These are phyloP conservation scores for Xanthorhoe spadicearia DNA, from an alignment of 2,888 invertebrate species.

Conservation along the genomic window DNA sequence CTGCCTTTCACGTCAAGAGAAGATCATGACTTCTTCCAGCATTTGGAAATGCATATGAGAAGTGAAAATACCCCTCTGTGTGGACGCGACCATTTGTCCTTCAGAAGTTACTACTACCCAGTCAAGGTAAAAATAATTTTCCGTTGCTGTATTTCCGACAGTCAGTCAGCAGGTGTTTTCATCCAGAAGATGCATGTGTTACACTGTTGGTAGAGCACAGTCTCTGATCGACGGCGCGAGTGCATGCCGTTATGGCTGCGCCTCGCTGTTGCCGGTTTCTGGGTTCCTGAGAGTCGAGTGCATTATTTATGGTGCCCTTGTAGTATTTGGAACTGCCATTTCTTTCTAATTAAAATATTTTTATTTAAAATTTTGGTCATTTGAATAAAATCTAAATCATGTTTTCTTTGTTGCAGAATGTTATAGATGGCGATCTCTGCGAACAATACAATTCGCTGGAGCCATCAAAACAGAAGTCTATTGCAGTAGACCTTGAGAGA, in stretches of 20 bases:
- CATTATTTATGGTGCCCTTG: conserved; percentile 55
- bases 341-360: conserved; percentile 1
- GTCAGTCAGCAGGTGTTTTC: conserved; percentile 74
- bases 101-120: conserved; percentile 98
- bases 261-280: conserved; percentile 51
- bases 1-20: conserved; percentile 98
- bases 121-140: conserved; percentile 88
- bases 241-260: conserved; percentile 68
- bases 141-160: conserved; percentile 55
- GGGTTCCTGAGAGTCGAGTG: conserved; percentile 79
- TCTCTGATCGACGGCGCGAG: conserved; percentile 49
- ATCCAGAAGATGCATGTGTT: conserved; percentile 65
- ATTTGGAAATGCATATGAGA: conserved; percentile 99
- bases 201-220: conserved; percentile 76
- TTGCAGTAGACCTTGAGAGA: conserved; percentile 96
- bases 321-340: conserved; percentile 79
- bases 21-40: conserved; percentile 99
- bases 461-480: conserved; percentile 95
- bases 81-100: conserved; percentile 98
- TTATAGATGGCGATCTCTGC: conserved; percentile 99
- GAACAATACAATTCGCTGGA: conserved; percentile 99
- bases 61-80: conserved; percentile 98
- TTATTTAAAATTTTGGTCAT: not conserved
- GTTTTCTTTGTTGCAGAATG: conserved; percentile 88
- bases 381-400: not conserved